Evolutionary conservation across 2,888 invertebrate species (phyloP), one percentile per base, ranked within the genome.

Genomic region (Thyatira batis): DNA sequence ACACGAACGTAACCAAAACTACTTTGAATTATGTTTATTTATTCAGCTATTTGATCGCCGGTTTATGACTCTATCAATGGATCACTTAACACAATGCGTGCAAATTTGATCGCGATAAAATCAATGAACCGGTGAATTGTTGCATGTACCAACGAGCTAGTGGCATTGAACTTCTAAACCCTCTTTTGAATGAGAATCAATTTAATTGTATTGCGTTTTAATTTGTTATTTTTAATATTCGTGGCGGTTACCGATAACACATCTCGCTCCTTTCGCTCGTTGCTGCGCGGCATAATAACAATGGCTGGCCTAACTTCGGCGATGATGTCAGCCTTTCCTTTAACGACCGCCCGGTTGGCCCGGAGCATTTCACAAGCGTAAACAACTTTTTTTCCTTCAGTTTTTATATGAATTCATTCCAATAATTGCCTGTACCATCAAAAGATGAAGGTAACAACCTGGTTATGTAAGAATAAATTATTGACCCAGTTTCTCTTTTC

Each of bases 291-390:
- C 84, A 81, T 82, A 85, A 87, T 77, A 86, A 89, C 87, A 87
- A 87, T 84, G 76, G 71, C 68, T 60, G 73, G 59, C 76, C 82
- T 83, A 85, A 87, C 74, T 85, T 80, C 58, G 84, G 80, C 88
- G 91, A 85, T 92, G 92, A 92, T 92, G 92, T 92, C 92, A 92
- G 88, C 74, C 48, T 72, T 77, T 82, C 83, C 85, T 84, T 82
- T 85, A 85, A 85, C 80, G 84, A 80, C 71, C 73, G 76, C 68
- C 55, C 65, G 65, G 63, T 69, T 74, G 72, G 84, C 85, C 81
- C 71, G 76, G 67, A 80, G 83, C 85, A 77, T 76, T 84, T 83
- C 83, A 76, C 80, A 76, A 82, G 74, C 82, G 77, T 78, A 78
- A 82, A 79, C 74, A 78, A 71, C 66, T 69, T 73, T 66, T 70